Conservation (phyloP, 2,797 vertebrate species). For the Kryptolebias ocellatus region DNA sequence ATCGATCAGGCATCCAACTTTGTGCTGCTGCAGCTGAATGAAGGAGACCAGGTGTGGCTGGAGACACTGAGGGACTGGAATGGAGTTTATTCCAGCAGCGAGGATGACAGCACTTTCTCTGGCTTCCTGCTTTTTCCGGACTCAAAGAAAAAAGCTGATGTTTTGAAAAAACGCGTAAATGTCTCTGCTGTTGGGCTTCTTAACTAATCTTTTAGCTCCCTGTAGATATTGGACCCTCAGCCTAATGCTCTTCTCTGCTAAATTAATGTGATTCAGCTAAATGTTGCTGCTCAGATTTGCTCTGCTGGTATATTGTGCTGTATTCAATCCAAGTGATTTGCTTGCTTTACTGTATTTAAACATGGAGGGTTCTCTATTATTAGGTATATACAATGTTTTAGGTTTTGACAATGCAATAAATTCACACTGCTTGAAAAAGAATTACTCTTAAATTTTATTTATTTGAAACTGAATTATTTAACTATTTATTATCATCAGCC, state of each 20-base stretch:
- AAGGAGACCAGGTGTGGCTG: slow-evolving; percentile 93
- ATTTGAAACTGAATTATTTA: no score
- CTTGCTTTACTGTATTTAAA: slow-evolving; percentile 39
- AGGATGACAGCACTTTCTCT: slow-evolving; percentile 94
- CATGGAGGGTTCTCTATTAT: slow-evolving; percentile 25
- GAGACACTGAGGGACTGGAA: slow-evolving; percentile 95
- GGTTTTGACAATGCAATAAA: slow-evolving; percentile 69
- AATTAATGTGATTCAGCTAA: slow-evolving; percentile 35
- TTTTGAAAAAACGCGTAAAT: slow-evolving; percentile 16
- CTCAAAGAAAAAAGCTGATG: slow-evolving; percentile 34
- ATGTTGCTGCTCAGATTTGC: slow-evolving; percentile 22
- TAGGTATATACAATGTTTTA: slow-evolving; percentile 40
- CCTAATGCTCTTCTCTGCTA: slow-evolving; percentile 48
- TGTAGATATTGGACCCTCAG: slow-evolving; percentile 37
- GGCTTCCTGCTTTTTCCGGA: slow-evolving; percentile 91
- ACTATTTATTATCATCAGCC: no score
- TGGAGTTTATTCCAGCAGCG: slow-evolving; percentile 89
- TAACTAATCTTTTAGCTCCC: slow-evolving; percentile 18
- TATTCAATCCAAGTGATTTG: slow-evolving; percentile 50
- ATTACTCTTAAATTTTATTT: slow-evolving; percentile 38
- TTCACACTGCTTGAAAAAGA: slow-evolving; percentile 49
- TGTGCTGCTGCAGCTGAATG: slow-evolving; percentile 83
- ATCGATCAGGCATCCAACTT: slow-evolving; percentile 94
- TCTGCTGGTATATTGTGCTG: slow-evolving; percentile 13
- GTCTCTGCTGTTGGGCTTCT: slow-evolving; percentile 11